Evolutionary conservation across 1,140 invertebrate species (phyloP).

Genomic region (Panagrolaimus sp.): DNA sequence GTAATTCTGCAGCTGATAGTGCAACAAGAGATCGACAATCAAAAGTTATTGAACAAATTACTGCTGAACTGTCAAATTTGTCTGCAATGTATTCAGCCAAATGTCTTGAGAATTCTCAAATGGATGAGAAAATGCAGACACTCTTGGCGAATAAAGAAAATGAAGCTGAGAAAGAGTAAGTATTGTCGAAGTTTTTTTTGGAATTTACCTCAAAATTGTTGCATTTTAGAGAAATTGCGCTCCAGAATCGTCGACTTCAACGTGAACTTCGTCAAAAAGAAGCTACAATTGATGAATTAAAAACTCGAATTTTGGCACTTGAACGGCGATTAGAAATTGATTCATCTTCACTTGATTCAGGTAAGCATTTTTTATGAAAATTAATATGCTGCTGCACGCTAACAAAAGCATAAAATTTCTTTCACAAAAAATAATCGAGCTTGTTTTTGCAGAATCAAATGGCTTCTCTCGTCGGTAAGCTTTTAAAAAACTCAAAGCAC

Average conservation of each 20-base stretch:
- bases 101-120: slow-evolving; percentile 77
- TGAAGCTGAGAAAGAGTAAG: neutral
- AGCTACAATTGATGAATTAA: slow-evolving; percentile 37
- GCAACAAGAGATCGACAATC: slow-evolving; percentile 24
- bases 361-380: slow-evolving; percentile 2
- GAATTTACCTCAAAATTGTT: neutral
- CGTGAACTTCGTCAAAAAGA: slow-evolving; percentile 42
- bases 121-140: slow-evolving; percentile 75
- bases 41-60: slow-evolving; percentile 72
- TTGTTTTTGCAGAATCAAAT: slow-evolving; percentile 11
- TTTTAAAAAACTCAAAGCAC: neutral
- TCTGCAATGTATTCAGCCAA: slow-evolving; percentile 84
- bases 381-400: slow-evolving; percentile 13
- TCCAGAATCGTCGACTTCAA: slow-evolving; percentile 32
- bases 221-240: slow-evolving; percentile 34
- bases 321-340: slow-evolving; percentile 30
- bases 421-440: neutral
- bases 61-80: slow-evolving; percentile 76
- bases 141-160: slow-evolving; percentile 63
- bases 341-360: neutral
- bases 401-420: slow-evolving; percentile 3
- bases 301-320: slow-evolving; percentile 21
- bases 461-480: slow-evolving; percentile 12
- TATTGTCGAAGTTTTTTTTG: neutral
- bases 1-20: slow-evolving; percentile 18